Base-by-base conservation (phyloP, 2,888 invertebrate genomes). In the Lissocephala sabroskyi region DNA sequence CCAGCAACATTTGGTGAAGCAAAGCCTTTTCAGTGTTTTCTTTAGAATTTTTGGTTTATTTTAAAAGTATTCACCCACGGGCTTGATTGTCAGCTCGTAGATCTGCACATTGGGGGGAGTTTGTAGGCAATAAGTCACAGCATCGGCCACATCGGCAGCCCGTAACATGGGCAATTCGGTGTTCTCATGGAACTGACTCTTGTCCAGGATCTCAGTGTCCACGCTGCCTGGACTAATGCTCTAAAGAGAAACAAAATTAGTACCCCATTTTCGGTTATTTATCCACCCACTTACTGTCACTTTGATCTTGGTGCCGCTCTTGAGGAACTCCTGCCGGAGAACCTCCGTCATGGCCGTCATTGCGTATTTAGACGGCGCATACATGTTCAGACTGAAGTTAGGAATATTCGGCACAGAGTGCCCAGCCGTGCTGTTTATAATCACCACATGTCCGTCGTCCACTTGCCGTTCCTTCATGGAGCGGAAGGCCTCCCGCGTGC, bases 361-460 rank as follows among this genome's bases (percentile, higher is more conserved):
- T 2, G 79, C 81, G 57, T 58, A 50, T 45, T 81, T 81, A 1
- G 76, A 59, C n/a, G 75, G 55, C 5, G 73, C 53, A 65, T 80
- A 81, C 14, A 80, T 62, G 30, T 73, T 79, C 0, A 67, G 37
- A 5, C 59, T 63, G 14, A 67, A 56, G 7, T 44, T 33, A 6
- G 56, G 54, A 1, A 73, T 32, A 30, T 47, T 48, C 1, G 74
- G 73, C 13, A 75, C 49, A 0, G 3, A 3, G 45, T 82, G 82
- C 1, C 81, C 81, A 1, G 54, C 54, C 19, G 76, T 23, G 32
- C 81, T 80, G 39, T 84, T 86, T 4, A 87, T 80, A 14, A 85
- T 79, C 29, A 87, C 79, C 10, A 87, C 81, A 59, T 86, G 86
- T 0, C 86, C 86, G 57, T 86, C 85, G 10, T 87, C 86, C 14